phyloP scores from a whole-genome alignment of 92 coral and sea anemone species.

The Plumapathes pennacea region DNA sequence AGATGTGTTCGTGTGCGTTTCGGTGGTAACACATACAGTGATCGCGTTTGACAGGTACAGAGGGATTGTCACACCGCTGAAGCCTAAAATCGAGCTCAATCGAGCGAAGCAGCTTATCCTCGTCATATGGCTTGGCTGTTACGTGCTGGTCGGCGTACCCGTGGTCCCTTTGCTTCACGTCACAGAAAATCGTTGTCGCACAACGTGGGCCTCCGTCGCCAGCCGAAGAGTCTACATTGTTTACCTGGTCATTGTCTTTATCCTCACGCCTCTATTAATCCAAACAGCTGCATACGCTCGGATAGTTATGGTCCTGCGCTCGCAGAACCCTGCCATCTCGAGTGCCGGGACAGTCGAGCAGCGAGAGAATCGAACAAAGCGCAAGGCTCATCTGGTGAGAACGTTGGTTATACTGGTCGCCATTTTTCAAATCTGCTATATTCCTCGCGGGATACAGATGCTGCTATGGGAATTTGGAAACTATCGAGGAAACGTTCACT shows the following conservation, averaged over 20 bases:
- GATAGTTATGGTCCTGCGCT: constrained; percentile 31
- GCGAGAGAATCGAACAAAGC: constrained; percentile 39
- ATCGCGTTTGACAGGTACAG: constrained; percentile 73
- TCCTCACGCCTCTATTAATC: constrained; percentile 31
- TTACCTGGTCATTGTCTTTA: constrained; percentile 37
- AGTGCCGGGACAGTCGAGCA: constrained; percentile 50
- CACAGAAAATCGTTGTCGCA: constrained; percentile 1
- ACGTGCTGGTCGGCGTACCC: constrained; percentile 52
- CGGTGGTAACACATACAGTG: constrained; percentile 65
- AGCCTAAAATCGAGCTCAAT: constrained; percentile 32
- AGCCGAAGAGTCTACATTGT: constrained; percentile 35
- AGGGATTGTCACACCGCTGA: constrained; percentile 71
- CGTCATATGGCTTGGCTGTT: constrained; percentile 59
- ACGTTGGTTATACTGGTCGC: constrained; percentile 51
- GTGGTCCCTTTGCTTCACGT: constrained; percentile 37
- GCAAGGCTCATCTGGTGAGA: constrained; percentile 39
- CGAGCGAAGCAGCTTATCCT: constrained; percentile 35
- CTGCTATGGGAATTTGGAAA: constrained; percentile 39
- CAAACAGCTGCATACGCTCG: constrained; percentile 48
- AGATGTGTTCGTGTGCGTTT: constrained; percentile 64
- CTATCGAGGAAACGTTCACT: constrained; percentile 7
- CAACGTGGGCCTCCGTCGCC: constrained; percentile 18
- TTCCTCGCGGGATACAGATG: constrained; percentile 70
- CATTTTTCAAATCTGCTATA: constrained; percentile 56
- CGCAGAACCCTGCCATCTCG: no score